A percentile compares a stretch with the other conserved stretches of the same genome.
These are phyloP conservation scores for Gobionotothen gibberifrons DNA, from an alignment of 2,797 vertebrate genomes.

Conservation along the genomic window DNA sequence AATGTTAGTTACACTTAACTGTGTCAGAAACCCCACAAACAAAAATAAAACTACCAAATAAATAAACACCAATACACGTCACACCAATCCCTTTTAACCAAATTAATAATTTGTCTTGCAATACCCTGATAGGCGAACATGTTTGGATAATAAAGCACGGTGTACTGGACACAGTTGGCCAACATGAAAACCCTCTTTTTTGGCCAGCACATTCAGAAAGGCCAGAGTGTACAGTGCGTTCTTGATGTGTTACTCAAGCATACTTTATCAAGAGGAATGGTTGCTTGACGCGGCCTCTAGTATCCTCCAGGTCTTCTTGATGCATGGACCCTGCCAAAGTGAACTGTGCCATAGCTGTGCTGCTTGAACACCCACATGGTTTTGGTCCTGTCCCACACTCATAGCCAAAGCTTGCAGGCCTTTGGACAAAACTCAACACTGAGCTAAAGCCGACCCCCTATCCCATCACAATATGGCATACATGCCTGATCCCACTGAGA, in stretches of 20 bases:
- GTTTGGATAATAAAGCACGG: neutral
- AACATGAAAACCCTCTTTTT: neutral
- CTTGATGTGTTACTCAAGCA: conserved; percentile 3
- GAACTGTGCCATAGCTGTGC: conserved; percentile 21
- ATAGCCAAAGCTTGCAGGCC: conserved; percentile 53
- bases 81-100: neutral
- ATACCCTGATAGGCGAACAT: neutral
- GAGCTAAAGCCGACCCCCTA: conserved; percentile 31
- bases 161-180: neutral
- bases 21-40: neutral
- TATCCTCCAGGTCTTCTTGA: conserved; percentile 21
- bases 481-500: conserved; percentile 59
- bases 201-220: neutral
- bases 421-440: conserved; percentile 48
- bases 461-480: conserved; percentile 53
- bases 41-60: too few species aligned
- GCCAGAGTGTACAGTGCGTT: neutral
- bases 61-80: neutral
- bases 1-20: neutral
- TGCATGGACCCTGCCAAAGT: conserved; percentile 22
- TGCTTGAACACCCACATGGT: conserved; percentile 42
- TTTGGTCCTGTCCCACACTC: conserved; percentile 39
- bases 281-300: conserved; percentile 14
- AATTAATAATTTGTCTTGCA: neutral
- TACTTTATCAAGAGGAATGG: conserved; percentile 7